Base-by-base conservation (phyloP, 2,888 invertebrate species). In the Zygothrica quintamaculata region DNA sequence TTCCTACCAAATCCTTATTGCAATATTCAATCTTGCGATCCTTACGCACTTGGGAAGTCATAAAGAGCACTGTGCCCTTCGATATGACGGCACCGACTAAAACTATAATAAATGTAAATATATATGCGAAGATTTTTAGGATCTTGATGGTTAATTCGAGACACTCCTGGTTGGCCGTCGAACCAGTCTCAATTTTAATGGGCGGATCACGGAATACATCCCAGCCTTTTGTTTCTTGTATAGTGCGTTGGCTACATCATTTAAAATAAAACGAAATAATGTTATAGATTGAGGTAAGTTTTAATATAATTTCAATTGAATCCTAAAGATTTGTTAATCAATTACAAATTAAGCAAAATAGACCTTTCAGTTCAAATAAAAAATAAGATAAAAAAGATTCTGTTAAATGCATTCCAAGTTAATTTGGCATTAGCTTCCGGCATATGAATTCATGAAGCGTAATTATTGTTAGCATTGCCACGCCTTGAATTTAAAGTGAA, bases 191-290 rank as follows among this genome's bases (percentile, higher is more conserved):
- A 92, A 95, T 94, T 91, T 97, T 96, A 81, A 95, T 95, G 7
- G 98, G 98, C 78, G 97, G 95, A 91, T 97, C 95, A 89, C 97
- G 93, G 92, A 98, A 98, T 61, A 98, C 97, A 93, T 98, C 98
- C 98, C 98, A 98, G 94, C 95, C 96, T 94, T 97, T 97, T 82
- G 96, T 96, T 91, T 96, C 96, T 88, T 95, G 94, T 81, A 96
- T 94, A 65, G 96, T 96, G 88, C 96, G 93, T 92, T 95, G 95
- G 89, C 96, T 96, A 62, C 3, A 22, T 7, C 39, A 22, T 5
- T 34, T 8, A 12, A 34, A 31, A 29, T 1, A 16, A 25, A 34
- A 4, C n/a, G n/a, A n/a, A n/a, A n/a, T n/a, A n/a, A n/a, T n/a
- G n/a, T n/a, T n/a, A n/a, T n/a, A n/a, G n/a, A n/a, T n/a, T n/a